A percentile compares a stretch with the other conserved stretches of the same genome.
Conservation (phyloP, 1,140 invertebrate genomes). For the Drosophila sp. region DNA sequence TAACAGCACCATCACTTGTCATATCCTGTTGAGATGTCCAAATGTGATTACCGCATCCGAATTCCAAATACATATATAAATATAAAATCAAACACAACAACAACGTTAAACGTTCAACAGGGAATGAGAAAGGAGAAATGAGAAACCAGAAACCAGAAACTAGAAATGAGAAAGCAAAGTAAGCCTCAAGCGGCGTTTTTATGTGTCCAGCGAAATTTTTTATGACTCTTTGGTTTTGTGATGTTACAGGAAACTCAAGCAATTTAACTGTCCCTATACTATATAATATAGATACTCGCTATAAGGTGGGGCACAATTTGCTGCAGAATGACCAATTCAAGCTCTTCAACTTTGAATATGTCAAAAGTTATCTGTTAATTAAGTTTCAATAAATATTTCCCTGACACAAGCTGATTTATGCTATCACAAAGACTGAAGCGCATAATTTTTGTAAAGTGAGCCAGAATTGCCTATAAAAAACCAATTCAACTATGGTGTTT, state of each 20-base stretch:
- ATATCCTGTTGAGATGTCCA: slow-evolving; percentile 79
- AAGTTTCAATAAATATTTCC: slow-evolving; percentile 2
- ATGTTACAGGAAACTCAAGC: slow-evolving; percentile 59
- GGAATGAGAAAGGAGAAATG: slow-evolving; percentile 12
- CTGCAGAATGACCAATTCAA: slow-evolving; percentile 8
- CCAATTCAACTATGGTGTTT: slow-evolving; percentile 8
- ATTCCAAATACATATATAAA: slow-evolving; percentile 50
- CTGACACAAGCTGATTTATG: neutral
- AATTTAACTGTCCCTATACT: slow-evolving; percentile 36
- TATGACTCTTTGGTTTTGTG: slow-evolving; percentile 60
- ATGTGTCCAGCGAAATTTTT: slow-evolving; percentile 72
- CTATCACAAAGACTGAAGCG: too few relatives aligned
- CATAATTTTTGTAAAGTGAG: neutral
- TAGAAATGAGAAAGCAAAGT: slow-evolving; percentile 40
- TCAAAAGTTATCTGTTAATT: slow-evolving; percentile 3
- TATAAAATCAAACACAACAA: slow-evolving; percentile 23
- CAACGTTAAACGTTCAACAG: too few relatives aligned
- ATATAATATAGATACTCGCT: slow-evolving; percentile 33
- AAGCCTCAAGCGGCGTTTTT: slow-evolving; percentile 67
- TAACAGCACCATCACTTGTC: slow-evolving; percentile 85
- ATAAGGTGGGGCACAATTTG: slow-evolving; percentile 29
- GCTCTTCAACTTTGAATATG: slow-evolving; percentile 9
- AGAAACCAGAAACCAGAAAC: slow-evolving; percentile 22
- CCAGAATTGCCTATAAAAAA: slow-evolving; percentile 27
- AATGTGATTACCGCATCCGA: slow-evolving; percentile 72